Percentiles rank a stretch among this genome's conserved stretches.
phyloP scores from a whole-genome alignment of 2,888 invertebrate genomes.

The Dysmachus trigonus region DNA sequence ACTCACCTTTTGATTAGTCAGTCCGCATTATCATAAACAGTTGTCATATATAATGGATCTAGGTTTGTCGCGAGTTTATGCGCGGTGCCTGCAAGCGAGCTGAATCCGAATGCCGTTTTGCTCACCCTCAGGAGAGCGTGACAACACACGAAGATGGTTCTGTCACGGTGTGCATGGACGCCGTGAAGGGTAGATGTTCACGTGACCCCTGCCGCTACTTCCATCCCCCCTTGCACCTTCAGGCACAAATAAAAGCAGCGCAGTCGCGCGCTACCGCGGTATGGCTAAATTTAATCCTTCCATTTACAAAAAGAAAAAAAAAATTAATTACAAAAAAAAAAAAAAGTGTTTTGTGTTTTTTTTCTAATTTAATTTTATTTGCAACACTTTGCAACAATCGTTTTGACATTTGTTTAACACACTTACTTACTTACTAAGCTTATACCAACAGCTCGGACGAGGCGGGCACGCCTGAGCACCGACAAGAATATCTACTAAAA shows the following conservation, averaged over 20 bases:
- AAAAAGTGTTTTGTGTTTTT: slow-evolving; percentile 27
- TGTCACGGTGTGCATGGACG: slow-evolving; percentile 99
- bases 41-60: slow-evolving; percentile 60
- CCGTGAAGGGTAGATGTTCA: slow-evolving; percentile 98
- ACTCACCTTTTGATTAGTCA: slow-evolving; percentile 11
- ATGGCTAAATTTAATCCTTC: slow-evolving; percentile 65
- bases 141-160: slow-evolving; percentile 97
- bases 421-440: not conserved
- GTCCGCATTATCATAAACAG: slow-evolving; percentile 39
- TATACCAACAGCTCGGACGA: not conserved
- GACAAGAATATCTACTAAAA: not conserved
- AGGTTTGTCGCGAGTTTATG: slow-evolving; percentile 98
- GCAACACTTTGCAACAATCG: not conserved
- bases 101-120: slow-evolving; percentile 98
- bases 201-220: slow-evolving; percentile 99
- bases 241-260: slow-evolving; percentile 98
- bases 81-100: slow-evolving; percentile 98
- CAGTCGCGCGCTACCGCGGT: slow-evolving; percentile 92
- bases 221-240: slow-evolving; percentile 99
- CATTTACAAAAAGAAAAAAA: not conserved
- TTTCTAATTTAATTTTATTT: not conserved
- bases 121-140: slow-evolving; percentile 97
- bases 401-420: slow-evolving; percentile 18
- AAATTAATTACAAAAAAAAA: no score
- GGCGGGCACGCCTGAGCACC: not conserved